Evolutionary conservation across 1,140 invertebrate genomes (phyloP).

Genomic region (Cecropterus lyciades): DNA sequence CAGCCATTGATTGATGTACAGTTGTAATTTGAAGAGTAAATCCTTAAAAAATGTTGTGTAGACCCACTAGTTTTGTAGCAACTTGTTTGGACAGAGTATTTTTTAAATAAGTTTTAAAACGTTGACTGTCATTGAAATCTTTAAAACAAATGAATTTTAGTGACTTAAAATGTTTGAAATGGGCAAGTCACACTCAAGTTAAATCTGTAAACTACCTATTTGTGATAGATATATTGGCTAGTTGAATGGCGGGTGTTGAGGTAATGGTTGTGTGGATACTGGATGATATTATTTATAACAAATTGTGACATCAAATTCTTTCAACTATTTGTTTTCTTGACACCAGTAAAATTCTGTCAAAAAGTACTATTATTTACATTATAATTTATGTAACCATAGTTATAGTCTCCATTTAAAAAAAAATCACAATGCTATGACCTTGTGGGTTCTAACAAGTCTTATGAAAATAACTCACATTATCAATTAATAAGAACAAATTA

Average conservation of each 20-base stretch:
- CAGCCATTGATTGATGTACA: conserved; percentile 64
- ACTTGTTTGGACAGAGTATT: conserved; percentile 71
- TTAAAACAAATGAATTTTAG: conserved; percentile 75
- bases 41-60: conserved; percentile 69
- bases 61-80: conserved; percentile 72
- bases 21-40: conserved; percentile 77
- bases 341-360: too few relatives aligned
- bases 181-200: conserved; percentile 53
- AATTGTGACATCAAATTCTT: not conserved
- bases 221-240: conserved; percentile 76
- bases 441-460: too few relatives aligned
- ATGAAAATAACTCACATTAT: too few relatives aligned
- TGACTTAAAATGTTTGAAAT: conserved; percentile 52
- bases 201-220: conserved; percentile 50
- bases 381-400: too few relatives aligned
- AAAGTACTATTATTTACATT: too few relatives aligned
- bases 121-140: conserved; percentile 68
- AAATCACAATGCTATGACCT: too few relatives aligned
- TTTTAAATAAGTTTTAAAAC: conserved; percentile 29
- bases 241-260: conserved; percentile 30
- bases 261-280: conserved; percentile 10
- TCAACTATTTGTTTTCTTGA: not conserved
- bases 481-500: too few relatives aligned
- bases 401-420: too few relatives aligned
- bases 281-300: not conserved